These are phyloP conservation scores for Callithrix jacchus DNA, from an alignment of 2,113 vertebrate species.

Conservation along the genomic window DNA sequence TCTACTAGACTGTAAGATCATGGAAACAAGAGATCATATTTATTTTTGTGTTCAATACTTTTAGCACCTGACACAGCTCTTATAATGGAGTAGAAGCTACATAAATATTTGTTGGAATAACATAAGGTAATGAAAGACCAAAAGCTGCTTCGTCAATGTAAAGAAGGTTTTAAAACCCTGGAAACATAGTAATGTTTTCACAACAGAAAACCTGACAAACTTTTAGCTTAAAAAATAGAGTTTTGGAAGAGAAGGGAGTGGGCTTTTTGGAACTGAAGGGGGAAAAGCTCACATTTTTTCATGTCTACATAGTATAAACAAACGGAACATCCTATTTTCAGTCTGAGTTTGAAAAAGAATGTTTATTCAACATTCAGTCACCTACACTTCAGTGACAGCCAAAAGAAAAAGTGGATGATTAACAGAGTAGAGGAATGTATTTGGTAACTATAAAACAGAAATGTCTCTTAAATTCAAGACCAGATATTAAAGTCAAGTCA, in stretches of 20 bases:
- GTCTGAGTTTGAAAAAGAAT: constrained; percentile 55
- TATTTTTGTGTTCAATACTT: not conserved
- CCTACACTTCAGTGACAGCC: constrained; percentile 58
- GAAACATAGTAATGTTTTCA: not conserved
- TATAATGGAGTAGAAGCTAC: not conserved
- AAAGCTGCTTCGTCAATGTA: not conserved
- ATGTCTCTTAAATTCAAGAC: constrained; percentile 50
- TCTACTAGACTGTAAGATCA: not conserved
- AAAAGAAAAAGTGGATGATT: constrained; percentile 14
- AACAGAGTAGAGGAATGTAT: constrained; percentile 59
- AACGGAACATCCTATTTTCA: constrained; percentile 59
- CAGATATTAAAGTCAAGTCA: constrained; percentile 28
- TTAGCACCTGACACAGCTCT: not conserved
- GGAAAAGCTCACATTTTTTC: constrained; percentile 24
- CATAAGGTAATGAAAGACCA: not conserved
- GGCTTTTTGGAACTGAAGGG: not conserved
- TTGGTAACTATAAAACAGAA: constrained; percentile 65
- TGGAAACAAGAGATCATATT: not conserved
- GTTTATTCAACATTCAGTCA: constrained; percentile 67
- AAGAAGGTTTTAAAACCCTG: constrained; percentile 18
- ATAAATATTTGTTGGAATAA: constrained; percentile 38
- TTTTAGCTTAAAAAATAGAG: not conserved
- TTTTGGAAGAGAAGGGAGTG: constrained; percentile 40
- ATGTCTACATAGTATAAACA: constrained; percentile 59
- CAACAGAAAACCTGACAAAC: constrained; percentile 12